Evolutionary conservation across 2,113 vertebrate genomes (phyloP), one percentile per base, ranked within the genome.

Genomic region (Neotoma lepida): DNA sequence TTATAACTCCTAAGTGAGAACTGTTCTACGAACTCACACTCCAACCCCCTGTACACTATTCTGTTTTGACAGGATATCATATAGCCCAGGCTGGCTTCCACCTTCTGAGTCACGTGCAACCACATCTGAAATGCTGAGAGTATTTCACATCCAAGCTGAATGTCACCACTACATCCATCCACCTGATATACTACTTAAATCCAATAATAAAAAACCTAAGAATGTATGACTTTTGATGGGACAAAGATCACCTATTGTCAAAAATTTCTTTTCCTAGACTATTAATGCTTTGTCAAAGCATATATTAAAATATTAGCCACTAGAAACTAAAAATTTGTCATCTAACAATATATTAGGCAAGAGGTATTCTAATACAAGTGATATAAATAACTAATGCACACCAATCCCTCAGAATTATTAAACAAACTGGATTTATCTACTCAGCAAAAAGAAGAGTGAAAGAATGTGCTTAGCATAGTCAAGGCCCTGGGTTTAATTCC

Each of bases 171-270:
- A 28, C 13, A 58, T 58, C 24, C 54, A 61, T 58, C 22, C 20
- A 28, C 20, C 39, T 61, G 35, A 61, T 39, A 82, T 41, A 61
- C 13, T 61, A 82, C 41, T 61, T 61, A 58, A 41, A 61, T 13
- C 35, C 51, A 81, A 58, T 71, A 56, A 78, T 10, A 54, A 78
- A 64, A 91, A 78, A 92, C 54, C 7, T 76, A 63, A 89, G 81
- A 91, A 63, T 9, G 1, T 51, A 81, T 71, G 54, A 80, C n/a
- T 94, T 84, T 81, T 86, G 68, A 96, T 24, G 66, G 46, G n/a
- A 76, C 0, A 81, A 26, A 24, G 95, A 88, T 74, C 33, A 80
- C 15, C 28, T 80, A 70, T 2, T 80, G 58, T 93, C 26, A 87
- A 71, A 93, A 89, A 73, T 13, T 51, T 61, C 8, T 92, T 90